Percentiles rank a stretch among this genome's conserved stretches.
These are phyloP conservation scores for Acipenser ruthenus DNA, from an alignment of 2,797 vertebrate genomes.

Conservation along the genomic window DNA sequence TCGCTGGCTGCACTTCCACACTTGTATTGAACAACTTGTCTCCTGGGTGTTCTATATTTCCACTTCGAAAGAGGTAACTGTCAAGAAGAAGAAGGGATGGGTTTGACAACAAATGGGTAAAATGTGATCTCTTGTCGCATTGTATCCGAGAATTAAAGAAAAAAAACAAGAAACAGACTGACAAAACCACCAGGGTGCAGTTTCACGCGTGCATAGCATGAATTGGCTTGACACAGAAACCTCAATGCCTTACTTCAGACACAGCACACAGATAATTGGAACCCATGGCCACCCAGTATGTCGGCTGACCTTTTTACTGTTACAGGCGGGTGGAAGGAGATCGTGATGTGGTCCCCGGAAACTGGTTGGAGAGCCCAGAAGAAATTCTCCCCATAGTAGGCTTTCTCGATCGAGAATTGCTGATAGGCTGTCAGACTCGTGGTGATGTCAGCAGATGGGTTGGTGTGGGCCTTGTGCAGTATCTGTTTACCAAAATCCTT, in stretches of 20 bases:
- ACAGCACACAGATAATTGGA: neutral
- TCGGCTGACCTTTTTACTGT: constrained; percentile 57
- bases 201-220: neutral
- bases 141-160: too few relatives aligned
- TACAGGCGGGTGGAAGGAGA: constrained; percentile 55
- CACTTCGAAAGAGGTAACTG: constrained; percentile 71
- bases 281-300: neutral
- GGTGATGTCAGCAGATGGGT: constrained; percentile 59
- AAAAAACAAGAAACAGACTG: too few relatives aligned
- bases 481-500: constrained; percentile 60
- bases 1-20: constrained; percentile 61
- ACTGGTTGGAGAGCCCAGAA: constrained; percentile 65
- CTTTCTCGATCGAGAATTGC: constrained; percentile 50
- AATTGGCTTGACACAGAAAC: neutral
- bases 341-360: constrained; percentile 56
- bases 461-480: constrained; percentile 50
- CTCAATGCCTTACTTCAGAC: neutral
- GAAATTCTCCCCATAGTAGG: constrained; percentile 56
- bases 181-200: too few relatives aligned
- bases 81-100: too few relatives aligned
- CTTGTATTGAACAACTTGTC: constrained; percentile 71
- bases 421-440: constrained; percentile 57
- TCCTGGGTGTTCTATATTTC: constrained; percentile 57
- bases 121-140: too few relatives aligned
- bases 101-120: too few relatives aligned